These are phyloP conservation scores for Gila orcuttii DNA, from an alignment of 2,113 vertebrate species.

Conservation along the genomic window DNA sequence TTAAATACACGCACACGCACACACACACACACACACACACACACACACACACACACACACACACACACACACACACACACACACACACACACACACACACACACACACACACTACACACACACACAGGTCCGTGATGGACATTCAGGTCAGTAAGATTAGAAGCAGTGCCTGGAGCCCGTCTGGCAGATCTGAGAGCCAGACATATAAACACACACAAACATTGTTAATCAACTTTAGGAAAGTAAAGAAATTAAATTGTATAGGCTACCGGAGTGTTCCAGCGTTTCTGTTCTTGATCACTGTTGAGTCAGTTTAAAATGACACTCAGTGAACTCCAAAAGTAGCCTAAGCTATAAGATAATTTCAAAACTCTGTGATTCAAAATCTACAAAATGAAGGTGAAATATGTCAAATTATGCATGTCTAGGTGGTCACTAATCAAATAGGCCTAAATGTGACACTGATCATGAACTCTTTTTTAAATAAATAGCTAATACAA, in stretches of 20 bases:
- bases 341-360: not conserved
- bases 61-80: too few relatives aligned
- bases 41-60: too few relatives aligned
- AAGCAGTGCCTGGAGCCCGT: constrained; percentile 13
- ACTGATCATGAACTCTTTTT: not conserved
- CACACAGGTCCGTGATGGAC: constrained; percentile 1
- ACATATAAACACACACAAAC: constrained; percentile 29
- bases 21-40: fast-evolving
- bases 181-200: constrained; percentile 28
- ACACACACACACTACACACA: not conserved
- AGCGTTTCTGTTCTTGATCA: not conserved
- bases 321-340: not conserved
- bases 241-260: constrained; percentile 12
- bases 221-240: constrained; percentile 8
- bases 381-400: not conserved
- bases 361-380: not conserved
- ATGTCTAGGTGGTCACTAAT: not conserved
- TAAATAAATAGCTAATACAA: too few relatives aligned
- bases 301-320: not conserved
- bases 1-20: not conserved
- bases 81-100: too few relatives aligned
- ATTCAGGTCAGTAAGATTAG: constrained; percentile 13
- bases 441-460: not conserved
- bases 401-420: not conserved
- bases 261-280: not conserved